Base-by-base conservation (phyloP, 1,140 invertebrate species). In the Pseudomyrmex sp. region DNA sequence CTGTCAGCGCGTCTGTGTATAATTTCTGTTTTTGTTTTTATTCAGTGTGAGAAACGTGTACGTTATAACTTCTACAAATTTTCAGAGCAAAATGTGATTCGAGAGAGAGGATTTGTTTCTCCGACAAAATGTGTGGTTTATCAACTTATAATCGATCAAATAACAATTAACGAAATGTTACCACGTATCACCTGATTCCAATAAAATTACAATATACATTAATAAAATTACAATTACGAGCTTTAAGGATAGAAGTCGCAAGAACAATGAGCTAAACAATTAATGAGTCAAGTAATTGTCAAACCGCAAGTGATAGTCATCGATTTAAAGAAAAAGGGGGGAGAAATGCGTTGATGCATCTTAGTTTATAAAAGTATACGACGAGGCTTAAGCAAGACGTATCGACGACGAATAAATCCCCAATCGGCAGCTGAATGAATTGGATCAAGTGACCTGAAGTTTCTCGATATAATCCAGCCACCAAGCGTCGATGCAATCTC, bases 361-460 rank as follows among this genome's bases (percentile, higher is more conserved):
- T 48, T 69, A 69, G 15, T 68, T 79, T 70, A 70, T 26, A 80
- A 72, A 80, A 80, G 56, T 80, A 79, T 69, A 50, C 18, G 66
- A 70, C 54, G 35, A 59, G 76, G 20, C 20, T 63, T 69, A 79
- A 79, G 65, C 76, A 59, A 70, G 54, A 79, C 5, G 76, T 59
- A 70, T 70, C 54, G 54, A 44, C 35, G 66, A 26, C 66, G 59
- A 79, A 72, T 58, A 50, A 46, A 72, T 50, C 20, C 26, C n/a
- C 46, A 66, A 72, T 69, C 66, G 48, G 76, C 76, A 58, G 65
- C 54, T 48, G 35, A 59, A 35, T 72, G 23, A 68, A 35, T 68
- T 58, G 54, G 72, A 72, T 72, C 20, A 23, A 69, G 48, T 54
- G 76, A 79, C 61, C 66, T 52, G n/a, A 76, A 65, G 52, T 59